phyloP scores from a whole-genome alignment of 2,113 vertebrate genomes.

The Thalassarche chlororhynchos region DNA sequence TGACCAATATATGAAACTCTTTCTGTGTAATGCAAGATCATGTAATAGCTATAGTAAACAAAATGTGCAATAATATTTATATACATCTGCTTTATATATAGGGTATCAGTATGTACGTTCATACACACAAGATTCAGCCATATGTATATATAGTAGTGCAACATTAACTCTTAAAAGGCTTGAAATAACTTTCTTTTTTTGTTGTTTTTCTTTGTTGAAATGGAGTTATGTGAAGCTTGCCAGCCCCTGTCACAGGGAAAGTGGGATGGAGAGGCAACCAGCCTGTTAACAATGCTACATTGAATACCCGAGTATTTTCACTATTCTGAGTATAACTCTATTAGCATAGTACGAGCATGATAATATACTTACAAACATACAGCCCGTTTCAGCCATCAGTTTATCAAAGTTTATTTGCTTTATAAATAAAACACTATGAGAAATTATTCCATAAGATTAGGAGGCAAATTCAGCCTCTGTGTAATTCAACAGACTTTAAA shows the following conservation, averaged over 20 bases:
- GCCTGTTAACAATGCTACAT: not conserved
- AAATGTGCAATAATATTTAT: constrained; percentile 30
- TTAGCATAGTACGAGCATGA: not conserved
- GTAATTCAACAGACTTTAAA: constrained; percentile 18
- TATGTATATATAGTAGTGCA: not conserved
- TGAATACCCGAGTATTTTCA: not conserved
- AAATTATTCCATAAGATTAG: not conserved
- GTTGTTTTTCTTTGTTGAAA: not conserved
- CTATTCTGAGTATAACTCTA: not conserved
- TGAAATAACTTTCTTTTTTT: not conserved
- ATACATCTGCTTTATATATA: constrained; percentile 27
- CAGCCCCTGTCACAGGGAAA: not conserved
- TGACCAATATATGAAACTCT: not conserved
- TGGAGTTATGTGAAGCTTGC: not conserved
- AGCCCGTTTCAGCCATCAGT: not conserved
- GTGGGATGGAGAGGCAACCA: not conserved
- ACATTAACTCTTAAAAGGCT: not conserved
- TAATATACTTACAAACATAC: not conserved
- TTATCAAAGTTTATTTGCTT: constrained; percentile 26
- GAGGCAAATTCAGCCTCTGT: not conserved
- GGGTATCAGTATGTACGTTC: accelerated
- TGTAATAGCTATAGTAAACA: constrained; percentile 15
- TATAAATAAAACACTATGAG: not conserved
- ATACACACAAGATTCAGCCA: not conserved
- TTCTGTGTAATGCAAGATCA: not conserved